Conservation (phyloP, 2,113 vertebrate genomes). For the Thunnus maccoyii region DNA sequence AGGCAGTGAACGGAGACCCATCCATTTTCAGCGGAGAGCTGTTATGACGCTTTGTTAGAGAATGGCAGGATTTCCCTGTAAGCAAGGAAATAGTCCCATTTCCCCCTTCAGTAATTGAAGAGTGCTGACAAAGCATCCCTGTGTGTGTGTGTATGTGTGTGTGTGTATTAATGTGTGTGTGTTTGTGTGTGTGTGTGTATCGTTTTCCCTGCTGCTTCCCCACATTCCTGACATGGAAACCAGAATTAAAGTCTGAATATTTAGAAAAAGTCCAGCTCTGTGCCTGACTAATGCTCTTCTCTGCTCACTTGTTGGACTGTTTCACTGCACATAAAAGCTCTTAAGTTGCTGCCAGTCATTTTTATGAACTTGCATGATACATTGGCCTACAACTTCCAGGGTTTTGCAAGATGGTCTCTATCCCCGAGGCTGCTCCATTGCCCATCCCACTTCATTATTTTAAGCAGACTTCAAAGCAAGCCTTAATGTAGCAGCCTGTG, state of each 20-base stretch:
- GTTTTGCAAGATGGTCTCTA: slow-evolving; percentile 28
- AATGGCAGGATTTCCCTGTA: slow-evolving; percentile 83
- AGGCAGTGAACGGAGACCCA: slow-evolving; percentile 18
- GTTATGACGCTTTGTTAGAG: slow-evolving; percentile 68
- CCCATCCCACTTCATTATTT: slow-evolving; percentile 73
- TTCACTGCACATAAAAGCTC: slow-evolving; percentile 38
- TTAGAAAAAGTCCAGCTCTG: slow-evolving; percentile 29
- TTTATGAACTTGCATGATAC: slow-evolving; percentile 60
- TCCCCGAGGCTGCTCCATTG: slow-evolving; percentile 45
- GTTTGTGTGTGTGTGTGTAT: slow-evolving; percentile 26
- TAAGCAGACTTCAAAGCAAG: slow-evolving; percentile 68
- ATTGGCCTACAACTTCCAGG: slow-evolving; percentile 36
- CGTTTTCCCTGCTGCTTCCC: slow-evolving; percentile 40
- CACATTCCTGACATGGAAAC: slow-evolving; percentile 55
- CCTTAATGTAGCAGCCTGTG: slow-evolving; percentile 59
- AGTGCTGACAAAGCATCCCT: slow-evolving; percentile 80
- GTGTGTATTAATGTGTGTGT: too few relatives aligned
- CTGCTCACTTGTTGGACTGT: slow-evolving; percentile 41
- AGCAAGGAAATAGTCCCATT: slow-evolving; percentile 74
- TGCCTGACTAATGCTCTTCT: slow-evolving; percentile 26
- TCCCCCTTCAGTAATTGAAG: slow-evolving; percentile 72
- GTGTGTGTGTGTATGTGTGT: slow-evolving; percentile 37
- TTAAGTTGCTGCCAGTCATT: slow-evolving; percentile 36
- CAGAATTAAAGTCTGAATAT: slow-evolving; percentile 48
- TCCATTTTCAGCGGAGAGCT: slow-evolving; percentile 58